Base-by-base conservation (phyloP, 2,797 vertebrate genomes). In the Liasis olivaceus region DNA sequence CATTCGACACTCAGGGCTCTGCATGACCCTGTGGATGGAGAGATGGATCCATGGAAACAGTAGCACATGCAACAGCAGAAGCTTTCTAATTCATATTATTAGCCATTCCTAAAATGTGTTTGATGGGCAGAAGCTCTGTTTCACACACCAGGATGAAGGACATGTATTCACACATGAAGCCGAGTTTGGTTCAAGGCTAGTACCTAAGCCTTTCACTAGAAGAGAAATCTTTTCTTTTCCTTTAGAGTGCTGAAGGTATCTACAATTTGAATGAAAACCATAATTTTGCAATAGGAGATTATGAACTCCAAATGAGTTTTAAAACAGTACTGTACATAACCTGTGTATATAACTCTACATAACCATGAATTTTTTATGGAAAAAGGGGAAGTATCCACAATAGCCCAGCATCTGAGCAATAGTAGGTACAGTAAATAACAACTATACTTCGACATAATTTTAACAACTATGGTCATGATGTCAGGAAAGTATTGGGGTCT, bases 1-100 rank as follows among this genome's bases (percentile, higher is more conserved):
- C 99, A 99, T 99, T 96, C 98, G 98, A 96, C 98, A 98, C 13
- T 91, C 64, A 0, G 97, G 97, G 87, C 98, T 98, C n/a, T 3
- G 85, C 0, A 97, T 98, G 63, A 98, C 98, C 60, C 98, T 98
- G 90, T 62, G 0, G 51, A 84, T 28, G 20, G 24, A 92, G 54
- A 92, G 56, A 89, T 42, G 81, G 77, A 64, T 51, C 26, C 31
- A 62, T 86, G 22, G 59, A 36, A 20, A 63, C 47, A 63, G 13
- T 8, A 63, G 14, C 22, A 62, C 31, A 22, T 62, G 69, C 8
- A 13, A 26, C 15, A 66, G 59, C 42, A 64, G 31, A 14, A 56
- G 54, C 13, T 31, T 66, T 66, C 62, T 54, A 17, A 17, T 81
- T 2, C 72, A 24, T 81, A 47, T 81, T 20, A 42, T 24, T 81